Base-by-base conservation (phyloP, 2,113 vertebrate species). In the Hystrix cristata region DNA sequence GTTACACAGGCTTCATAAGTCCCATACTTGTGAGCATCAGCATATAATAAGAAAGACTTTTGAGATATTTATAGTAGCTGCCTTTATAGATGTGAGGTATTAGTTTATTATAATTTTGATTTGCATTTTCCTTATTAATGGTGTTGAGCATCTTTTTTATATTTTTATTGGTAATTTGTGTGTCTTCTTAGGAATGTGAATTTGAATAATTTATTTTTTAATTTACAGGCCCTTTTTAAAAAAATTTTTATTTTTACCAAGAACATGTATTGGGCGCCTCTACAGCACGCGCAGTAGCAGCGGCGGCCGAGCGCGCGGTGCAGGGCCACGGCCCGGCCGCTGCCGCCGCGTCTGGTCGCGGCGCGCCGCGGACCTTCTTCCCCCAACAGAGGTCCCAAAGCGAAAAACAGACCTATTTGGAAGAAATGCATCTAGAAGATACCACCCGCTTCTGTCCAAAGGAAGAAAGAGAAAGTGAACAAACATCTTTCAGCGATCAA, bases 401-500 rank as follows among this genome's bases (percentile, higher is more conserved):
- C 85, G 99, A 99, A 96, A 99, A 99, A 91, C 99, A 98, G 62
- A 98, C 98, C 96, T 98, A 99, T 98, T 98, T 99, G 98, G 99
- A 99, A 88, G 99, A 99, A 97, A 98, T 99, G 97, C 98, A 99
- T 98, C 98, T 99, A 98, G 99, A 99, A 98, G 98, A 99, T 91
- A 96, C 99, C 98, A 98, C 98, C 98, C 99, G 98, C 98, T 99
- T 99, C 98, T 99, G 98, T 90, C 99, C 99, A 97, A 98, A 99
- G 31, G 99, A 99, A 96, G 99, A 99, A 97, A 98, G 99, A 97
- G 99, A 99, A 95, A 98, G 97, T 92, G 99, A 99, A 95, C 99
- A 99, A 98, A 99, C 99, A 82, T 98, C 99, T 97, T 99, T 99
- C 98, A 99, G 99, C 92, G 99, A 99, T 97, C 99, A 99, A 97